These are phyloP conservation scores for Spongilla lacustris DNA, from an alignment of 37 sponge, comb jelly and placozoan genomes.

Conservation along the genomic window DNA sequence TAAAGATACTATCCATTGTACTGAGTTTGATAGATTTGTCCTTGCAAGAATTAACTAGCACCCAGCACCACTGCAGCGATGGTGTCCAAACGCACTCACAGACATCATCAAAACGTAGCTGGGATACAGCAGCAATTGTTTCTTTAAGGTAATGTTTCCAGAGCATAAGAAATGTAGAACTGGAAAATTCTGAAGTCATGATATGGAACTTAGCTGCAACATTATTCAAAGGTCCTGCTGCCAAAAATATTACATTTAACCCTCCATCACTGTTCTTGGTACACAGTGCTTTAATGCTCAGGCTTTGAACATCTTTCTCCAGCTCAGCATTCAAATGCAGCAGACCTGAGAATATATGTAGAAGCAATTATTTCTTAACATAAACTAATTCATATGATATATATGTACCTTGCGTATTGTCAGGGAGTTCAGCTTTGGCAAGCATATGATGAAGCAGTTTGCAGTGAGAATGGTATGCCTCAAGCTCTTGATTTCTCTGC, in stretches of 20 bases:
- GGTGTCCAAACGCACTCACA: conserved; percentile 31
- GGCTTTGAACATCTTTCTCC: not conserved
- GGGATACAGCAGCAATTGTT: not conserved
- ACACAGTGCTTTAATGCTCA: not conserved
- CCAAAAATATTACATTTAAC: not conserved
- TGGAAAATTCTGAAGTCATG: conserved; percentile 1
- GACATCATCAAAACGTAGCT: conserved; percentile 9
- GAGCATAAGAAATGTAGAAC: conserved; percentile 8
- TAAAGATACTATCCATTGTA: not conserved
- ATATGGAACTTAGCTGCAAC: not conserved
- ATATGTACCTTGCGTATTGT: not conserved
- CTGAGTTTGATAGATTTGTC: conserved; percentile 12
- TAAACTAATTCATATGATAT: not conserved
- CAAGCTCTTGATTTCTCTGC: not conserved
- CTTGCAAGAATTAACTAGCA: not conserved
- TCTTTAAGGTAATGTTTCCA: conserved; percentile 7
- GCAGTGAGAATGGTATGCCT: not conserved
- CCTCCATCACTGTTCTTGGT: not conserved
- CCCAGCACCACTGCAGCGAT: conserved; percentile 14
- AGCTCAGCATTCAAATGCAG: not conserved
- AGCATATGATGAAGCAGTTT: conserved; percentile 7
- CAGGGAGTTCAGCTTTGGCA: not conserved
- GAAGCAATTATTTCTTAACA: too few relatives aligned
- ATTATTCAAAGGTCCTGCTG: not conserved
- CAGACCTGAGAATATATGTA: too few relatives aligned